Evolutionary conservation across 2,888 invertebrate genomes (phyloP).

Genomic region (Torymus tubicola): DNA sequence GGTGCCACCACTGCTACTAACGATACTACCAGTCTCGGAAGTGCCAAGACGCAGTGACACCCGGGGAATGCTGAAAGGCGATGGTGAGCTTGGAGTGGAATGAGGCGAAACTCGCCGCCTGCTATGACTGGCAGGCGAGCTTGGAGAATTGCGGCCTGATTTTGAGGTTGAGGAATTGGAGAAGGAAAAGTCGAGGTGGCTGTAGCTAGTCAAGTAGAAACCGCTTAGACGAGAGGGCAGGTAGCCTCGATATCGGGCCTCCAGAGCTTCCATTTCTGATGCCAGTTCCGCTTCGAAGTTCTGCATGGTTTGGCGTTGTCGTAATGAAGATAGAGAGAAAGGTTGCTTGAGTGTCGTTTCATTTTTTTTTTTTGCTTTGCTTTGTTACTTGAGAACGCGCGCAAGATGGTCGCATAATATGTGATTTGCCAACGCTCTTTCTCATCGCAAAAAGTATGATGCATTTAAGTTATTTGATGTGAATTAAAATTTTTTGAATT

Average conservation of each 20-base stretch:
- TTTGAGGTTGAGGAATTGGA: slow-evolving; percentile 55
- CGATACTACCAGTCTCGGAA: slow-evolving; percentile 68
- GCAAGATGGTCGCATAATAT: too few relatives aligned
- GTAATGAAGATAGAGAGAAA: too few relatives aligned
- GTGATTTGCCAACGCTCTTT: too few relatives aligned
- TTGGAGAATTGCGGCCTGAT: too few relatives aligned
- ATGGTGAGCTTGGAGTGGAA: slow-evolving; percentile 70
- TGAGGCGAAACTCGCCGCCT: slow-evolving; percentile 52
- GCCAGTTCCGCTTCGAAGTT: slow-evolving; percentile 78
- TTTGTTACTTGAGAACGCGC: too few relatives aligned
- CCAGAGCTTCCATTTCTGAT: slow-evolving; percentile 75
- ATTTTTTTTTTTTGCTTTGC: too few relatives aligned
- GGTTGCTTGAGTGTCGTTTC: too few relatives aligned
- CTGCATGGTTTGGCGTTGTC: slow-evolving; percentile 68
- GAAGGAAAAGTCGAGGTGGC: slow-evolving; percentile 65
- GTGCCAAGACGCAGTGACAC: slow-evolving; percentile 69
- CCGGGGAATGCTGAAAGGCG: slow-evolving; percentile 72
- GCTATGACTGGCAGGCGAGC: not conserved
- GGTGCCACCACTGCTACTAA: slow-evolving; percentile 61
- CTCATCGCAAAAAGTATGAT: too few relatives aligned
- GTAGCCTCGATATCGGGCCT: slow-evolving; percentile 75
- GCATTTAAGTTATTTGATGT: too few relatives aligned
- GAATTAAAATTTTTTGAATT: too few relatives aligned
- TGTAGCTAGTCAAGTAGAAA: slow-evolving; percentile 68
- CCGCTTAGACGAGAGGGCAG: slow-evolving; percentile 71